A percentile compares a stretch with the other conserved stretches of the same genome.
Evolutionary conservation across 53 echinoderm and acorn worm genomes (phyloP).

Genomic region (Mesocentrotus franciscanus): DNA sequence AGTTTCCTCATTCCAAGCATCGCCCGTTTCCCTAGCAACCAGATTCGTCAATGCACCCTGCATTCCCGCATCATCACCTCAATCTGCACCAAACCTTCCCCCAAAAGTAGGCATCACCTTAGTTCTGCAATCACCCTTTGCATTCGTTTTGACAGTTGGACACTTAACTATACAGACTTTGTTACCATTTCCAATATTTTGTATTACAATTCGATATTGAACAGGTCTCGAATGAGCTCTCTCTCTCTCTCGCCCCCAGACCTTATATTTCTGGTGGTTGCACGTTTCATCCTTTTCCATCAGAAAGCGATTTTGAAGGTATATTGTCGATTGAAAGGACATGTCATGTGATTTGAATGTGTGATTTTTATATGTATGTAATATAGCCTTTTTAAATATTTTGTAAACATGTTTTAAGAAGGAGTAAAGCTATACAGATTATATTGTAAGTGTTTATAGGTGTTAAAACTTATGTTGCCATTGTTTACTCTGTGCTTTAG

Average conservation of each 20-base stretch:
- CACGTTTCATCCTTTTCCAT: constrained; percentile 7
- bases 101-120: not conserved
- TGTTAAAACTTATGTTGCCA: not conserved
- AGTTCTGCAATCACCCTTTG: not conserved
- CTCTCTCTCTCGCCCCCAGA: constrained; percentile 35
- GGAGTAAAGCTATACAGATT: not conserved
- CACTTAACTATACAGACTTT: not conserved
- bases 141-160: not conserved
- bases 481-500: not conserved
- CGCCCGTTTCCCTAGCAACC: not conserved
- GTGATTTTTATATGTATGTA: not conserved
- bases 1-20: not conserved
- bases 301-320: constrained; percentile 35
- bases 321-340: constrained; percentile 20
- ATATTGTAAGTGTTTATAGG: not conserved
- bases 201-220: constrained; percentile 40
- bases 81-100: not conserved
- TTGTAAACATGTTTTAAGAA: not conserved
- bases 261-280: constrained; percentile 16
- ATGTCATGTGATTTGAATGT: not conserved
- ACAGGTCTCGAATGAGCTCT: constrained; percentile 22
- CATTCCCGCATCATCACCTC: not conserved
- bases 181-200: constrained; percentile 46
- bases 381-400: not conserved
- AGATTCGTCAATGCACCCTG: not conserved